Evolutionary conservation across 2,888 invertebrate species (phyloP), one percentile per base, ranked within the genome.

Genomic region (Slavum lentiscoides): DNA sequence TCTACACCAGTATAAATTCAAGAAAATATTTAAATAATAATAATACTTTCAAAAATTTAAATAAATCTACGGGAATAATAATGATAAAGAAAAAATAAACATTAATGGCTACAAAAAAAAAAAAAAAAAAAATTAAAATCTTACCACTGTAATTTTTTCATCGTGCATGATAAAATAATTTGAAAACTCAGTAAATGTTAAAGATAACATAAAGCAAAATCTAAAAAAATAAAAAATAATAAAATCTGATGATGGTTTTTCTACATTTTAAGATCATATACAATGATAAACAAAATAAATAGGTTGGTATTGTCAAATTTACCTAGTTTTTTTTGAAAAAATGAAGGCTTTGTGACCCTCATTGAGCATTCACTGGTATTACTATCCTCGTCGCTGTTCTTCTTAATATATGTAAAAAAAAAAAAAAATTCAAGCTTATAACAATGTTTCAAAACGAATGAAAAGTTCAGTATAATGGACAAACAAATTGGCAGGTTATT

Each of bases 151-250:
- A 21, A 23, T 62, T 43, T 72, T 72, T 70, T 72, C 64, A 80
- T 72, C 9, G 64, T 70, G 72, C 64, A 72, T 80, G 69, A 72
- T 72, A 70, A 80, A 80, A 64, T 80, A 80, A 80, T 80, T 70
- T 62, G 23, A 70, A 80, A 80, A 80, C 39, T 72, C 72, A 80
- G 53, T 64, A 69, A 69, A 77, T 43, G 68, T 67, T 39, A 66
- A 49, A 75, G 43, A 43, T 61, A 77, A 72, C 70, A 74, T 53
- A 80, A 80, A 80, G 53, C 70, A 72, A 80, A 72, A 72, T 80
- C 80, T 80, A 80, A 80, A 80, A 77, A 80, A 80, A 80, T 80
- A 70, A 62, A 80, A 74, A 77, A 77, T 61, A 77, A 69, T 69
- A 61, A 77, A 69, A 69, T 39, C 53, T 53, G 62, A 53, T 69